Conservation (phyloP, 1,140 invertebrate species). For the Lordiphosa clarofinis region DNA sequence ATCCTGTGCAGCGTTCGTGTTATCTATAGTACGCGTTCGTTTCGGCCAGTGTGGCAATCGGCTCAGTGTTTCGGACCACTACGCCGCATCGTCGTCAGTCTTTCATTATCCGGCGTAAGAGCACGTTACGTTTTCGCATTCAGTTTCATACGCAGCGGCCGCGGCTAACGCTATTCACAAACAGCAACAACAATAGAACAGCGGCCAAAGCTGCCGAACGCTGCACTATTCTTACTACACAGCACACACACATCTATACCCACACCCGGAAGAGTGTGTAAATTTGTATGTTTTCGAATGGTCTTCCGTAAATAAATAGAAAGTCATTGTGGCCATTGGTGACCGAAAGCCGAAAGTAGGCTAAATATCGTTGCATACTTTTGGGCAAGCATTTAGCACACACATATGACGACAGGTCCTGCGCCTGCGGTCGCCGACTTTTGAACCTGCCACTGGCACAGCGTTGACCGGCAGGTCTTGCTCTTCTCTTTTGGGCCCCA, state of each 20-base stretch:
- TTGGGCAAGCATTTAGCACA: constrained; percentile 41
- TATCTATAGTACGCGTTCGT: constrained; percentile 30
- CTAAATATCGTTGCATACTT: constrained; percentile 71
- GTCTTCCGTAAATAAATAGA: constrained; percentile 48
- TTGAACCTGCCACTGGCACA: constrained; percentile 54
- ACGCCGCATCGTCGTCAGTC: constrained; percentile 38
- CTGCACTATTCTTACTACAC: constrained; percentile 54
- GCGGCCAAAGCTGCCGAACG: constrained; percentile 39
- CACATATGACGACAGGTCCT: constrained; percentile 25
- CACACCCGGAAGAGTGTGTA: constrained; percentile 21
- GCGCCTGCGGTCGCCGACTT: constrained; percentile 70
- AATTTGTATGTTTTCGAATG: constrained; percentile 34
- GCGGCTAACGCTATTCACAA: constrained; percentile 3
- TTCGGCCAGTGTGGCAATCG: constrained; percentile 44
- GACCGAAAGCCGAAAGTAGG: constrained; percentile 57
- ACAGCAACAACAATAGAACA: constrained; percentile 24
- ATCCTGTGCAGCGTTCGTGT: constrained; percentile 56
- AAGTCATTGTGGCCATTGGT: constrained; percentile 6
- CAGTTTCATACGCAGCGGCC: constrained; percentile 41
- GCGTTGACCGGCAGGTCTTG: constrained; percentile 26
- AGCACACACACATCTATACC: constrained; percentile 14
- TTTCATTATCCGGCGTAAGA: constrained; percentile 68
- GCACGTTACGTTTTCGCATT: constrained; percentile 59
- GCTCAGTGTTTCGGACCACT: constrained; percentile 27
- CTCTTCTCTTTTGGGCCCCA: constrained; percentile 5